Conservation (phyloP, 2,888 invertebrate genomes). For the Conops quadrifasciatus region DNA sequence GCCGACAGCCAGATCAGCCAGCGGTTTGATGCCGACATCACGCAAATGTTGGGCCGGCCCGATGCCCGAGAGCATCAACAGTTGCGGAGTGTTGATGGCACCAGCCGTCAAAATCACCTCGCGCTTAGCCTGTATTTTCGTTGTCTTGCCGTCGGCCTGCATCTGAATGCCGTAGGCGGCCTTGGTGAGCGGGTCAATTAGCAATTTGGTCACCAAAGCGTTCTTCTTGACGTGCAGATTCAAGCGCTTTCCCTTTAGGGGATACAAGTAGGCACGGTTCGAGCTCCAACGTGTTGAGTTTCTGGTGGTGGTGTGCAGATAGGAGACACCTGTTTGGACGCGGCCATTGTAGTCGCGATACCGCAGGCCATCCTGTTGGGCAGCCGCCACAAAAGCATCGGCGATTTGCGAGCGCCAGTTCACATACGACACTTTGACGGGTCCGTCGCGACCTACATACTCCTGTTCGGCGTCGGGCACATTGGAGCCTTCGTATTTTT, state of each 20-base stretch:
- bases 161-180: constrained; percentile 70
- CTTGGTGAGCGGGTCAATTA: constrained; percentile 66
- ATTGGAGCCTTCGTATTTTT: constrained; percentile 77
- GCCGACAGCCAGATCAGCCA: constrained; percentile 71
- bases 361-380: constrained; percentile 71
- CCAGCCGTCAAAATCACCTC: constrained; percentile 80
- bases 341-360: constrained; percentile 75
- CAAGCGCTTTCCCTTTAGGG: constrained; percentile 65
- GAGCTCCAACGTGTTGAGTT: constrained; percentile 71
- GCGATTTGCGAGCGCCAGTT: constrained; percentile 70
- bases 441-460: constrained; percentile 69
- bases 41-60: constrained; percentile 70
- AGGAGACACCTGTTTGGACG: constrained; percentile 71
- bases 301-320: constrained; percentile 70
- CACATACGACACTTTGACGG: constrained; percentile 69
- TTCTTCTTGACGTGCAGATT: constrained; percentile 71
- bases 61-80: constrained; percentile 80
- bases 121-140: constrained; percentile 68
- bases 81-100: constrained; percentile 79
- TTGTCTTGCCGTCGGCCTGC: constrained; percentile 63
- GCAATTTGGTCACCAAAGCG: constrained; percentile 68
- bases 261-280: constrained; percentile 71
- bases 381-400: constrained; percentile 72
- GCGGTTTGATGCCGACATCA: constrained; percentile 67
- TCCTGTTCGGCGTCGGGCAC: constrained; percentile 67